Conservation (phyloP, 2,888 invertebrate species). For the Diarsia brunnea region DNA sequence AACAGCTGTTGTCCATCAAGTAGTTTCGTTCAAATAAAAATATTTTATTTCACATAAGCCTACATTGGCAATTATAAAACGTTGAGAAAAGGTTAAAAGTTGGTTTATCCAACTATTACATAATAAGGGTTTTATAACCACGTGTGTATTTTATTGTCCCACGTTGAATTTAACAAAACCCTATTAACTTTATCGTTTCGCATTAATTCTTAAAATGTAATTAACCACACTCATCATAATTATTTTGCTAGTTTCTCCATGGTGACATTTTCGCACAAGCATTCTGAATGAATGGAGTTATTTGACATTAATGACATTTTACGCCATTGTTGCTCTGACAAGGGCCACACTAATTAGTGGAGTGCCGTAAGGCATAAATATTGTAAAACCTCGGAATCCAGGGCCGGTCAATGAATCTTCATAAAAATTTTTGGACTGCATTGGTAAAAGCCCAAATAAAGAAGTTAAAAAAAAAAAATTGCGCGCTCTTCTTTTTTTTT, state of each 20-base stretch:
- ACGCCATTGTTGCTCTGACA: background rate
- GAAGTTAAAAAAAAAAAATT: no score
- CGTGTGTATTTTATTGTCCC: background rate
- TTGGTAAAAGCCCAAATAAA: no score
- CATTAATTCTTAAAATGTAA: background rate
- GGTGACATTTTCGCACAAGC: constrained; percentile 7
- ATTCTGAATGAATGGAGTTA: background rate
- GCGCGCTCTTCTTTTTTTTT: no score
- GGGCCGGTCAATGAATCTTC: no score
- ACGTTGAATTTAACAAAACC: background rate
- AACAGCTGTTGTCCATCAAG: no score
- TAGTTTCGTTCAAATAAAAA: no score
- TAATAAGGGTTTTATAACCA: background rate
- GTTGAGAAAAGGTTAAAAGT: no score
- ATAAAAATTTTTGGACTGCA: no score
- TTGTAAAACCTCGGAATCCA: no score
- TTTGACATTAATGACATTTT: constrained; percentile 4
- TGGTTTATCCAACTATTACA: background rate
- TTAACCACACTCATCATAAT: background rate
- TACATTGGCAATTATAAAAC: no score
- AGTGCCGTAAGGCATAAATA: no score
- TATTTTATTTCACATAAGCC: no score
- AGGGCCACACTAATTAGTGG: background rate
- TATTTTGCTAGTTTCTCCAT: background rate
- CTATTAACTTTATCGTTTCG: constrained; percentile 6